Base-by-base conservation (phyloP, 2,113 vertebrate genomes). In the Chlorodrepanis virens region DNA sequence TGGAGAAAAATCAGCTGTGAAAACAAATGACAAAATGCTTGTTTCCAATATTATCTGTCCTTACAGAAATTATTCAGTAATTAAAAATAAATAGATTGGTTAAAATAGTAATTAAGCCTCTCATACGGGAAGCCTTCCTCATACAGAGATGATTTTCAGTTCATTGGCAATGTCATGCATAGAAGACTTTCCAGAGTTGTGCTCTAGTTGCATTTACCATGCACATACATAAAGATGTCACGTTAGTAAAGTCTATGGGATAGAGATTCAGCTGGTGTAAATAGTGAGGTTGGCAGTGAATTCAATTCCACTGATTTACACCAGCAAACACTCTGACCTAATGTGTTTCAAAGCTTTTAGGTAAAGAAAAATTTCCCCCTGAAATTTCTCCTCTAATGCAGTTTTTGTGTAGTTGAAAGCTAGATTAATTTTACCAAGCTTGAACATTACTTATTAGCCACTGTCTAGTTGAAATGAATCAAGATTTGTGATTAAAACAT, bases 71-170 rank as follows among this genome's bases (percentile, higher is more conserved):
- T 57, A 53, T 45, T 25, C 23, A 53, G 11, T 49, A 78, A 81
- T 92, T 92, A 83, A 92, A 93, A 93, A 89, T 42, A 92, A 77
- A 77, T 67, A 64, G 35, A 85, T 71, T 45, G 33, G 21, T 64
- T 82, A 67, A 78, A 81, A 40, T 27, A 75, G n/a, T 33, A 84
- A 76, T 91, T 82, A 91, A 86, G 15, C 24, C 47, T 92, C 63
- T 53, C 47, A 72, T 39, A 28, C 5, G 2, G 39, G 44, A 87
- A 92, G 17, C 10, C 29, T 81, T 83, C 35, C 6, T 18, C 16
- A 52, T 33, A 37, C 15, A 82, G 9, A 50, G 25, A 82, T 35
- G 27, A 54, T 77, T 93, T 74, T 15, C 68, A 21, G 22, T 77
- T 89, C 47, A 54, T 14, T 78, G 47, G 13, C 40, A 89, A 54